These are phyloP conservation scores for Anguilla pacifica DNA, from an alignment of 2,797 vertebrate species.

Conservation along the genomic window DNA sequence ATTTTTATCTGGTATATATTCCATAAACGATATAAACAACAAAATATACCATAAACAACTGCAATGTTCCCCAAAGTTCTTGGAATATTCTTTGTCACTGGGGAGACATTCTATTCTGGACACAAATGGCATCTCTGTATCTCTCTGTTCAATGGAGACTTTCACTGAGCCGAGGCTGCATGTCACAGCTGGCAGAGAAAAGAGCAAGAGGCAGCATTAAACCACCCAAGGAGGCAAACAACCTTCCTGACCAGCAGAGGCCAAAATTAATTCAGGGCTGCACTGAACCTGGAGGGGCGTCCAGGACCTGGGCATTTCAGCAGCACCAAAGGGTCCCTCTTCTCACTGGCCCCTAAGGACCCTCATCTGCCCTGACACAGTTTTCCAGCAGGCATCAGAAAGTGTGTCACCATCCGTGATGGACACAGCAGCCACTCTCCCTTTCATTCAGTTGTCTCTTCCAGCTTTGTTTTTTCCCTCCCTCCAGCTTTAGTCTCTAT, in stretches of 20 bases:
- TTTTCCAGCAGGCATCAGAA: background rate
- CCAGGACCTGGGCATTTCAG: slow-evolving; percentile 39
- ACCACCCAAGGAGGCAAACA: slow-evolving; percentile 72
- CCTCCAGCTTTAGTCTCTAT: background rate
- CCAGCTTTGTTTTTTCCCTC: background rate
- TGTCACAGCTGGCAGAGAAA: slow-evolving; percentile 79
- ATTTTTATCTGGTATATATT: too few relatives aligned
- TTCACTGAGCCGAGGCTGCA: slow-evolving; percentile 66
- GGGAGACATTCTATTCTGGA: background rate
- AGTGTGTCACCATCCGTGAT: slow-evolving; percentile 15
- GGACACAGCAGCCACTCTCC: background rate
- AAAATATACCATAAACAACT: background rate
- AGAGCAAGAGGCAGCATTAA: slow-evolving; percentile 76
- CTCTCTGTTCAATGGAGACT: slow-evolving; percentile 42
- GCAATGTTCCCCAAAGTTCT: background rate
- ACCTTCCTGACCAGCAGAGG: slow-evolving; percentile 77
- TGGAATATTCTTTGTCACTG: too few relatives aligned
- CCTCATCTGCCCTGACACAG: background rate
- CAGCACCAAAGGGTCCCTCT: slow-evolving; percentile 60
- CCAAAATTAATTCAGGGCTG: slow-evolving; percentile 74
- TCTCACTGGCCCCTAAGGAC: slow-evolving; percentile 48
- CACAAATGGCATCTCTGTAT: background rate
- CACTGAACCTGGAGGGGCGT: slow-evolving; percentile 23
- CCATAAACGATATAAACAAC: too few relatives aligned
- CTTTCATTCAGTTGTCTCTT: background rate